Conservation (phyloP, 2,888 invertebrate species). For the Ametastegia equiseti region DNA sequence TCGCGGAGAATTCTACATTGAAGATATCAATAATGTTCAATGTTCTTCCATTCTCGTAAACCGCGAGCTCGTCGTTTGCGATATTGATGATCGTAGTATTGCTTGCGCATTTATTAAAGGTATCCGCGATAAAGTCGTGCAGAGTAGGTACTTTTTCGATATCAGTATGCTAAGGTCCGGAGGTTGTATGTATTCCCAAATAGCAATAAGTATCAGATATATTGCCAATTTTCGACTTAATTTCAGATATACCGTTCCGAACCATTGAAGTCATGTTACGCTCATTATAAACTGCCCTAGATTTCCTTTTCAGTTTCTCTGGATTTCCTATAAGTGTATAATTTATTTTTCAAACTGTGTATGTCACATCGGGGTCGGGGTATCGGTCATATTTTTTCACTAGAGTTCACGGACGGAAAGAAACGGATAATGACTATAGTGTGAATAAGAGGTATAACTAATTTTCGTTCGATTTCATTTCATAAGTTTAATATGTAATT, state of each 20-base stretch:
- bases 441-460: not conserved
- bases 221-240: slow-evolving; percentile 65
- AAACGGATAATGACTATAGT: not conserved
- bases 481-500: not conserved
- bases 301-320: not conserved
- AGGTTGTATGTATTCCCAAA: slow-evolving; percentile 43
- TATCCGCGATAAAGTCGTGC: slow-evolving; percentile 18
- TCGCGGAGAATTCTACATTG: not conserved
- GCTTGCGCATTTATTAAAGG: not conserved
- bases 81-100: not conserved
- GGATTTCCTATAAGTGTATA: not conserved
- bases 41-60: not conserved
- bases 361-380: not conserved
- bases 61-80: not conserved
- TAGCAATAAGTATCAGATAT: slow-evolving; percentile 49
- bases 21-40: not conserved
- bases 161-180: slow-evolving; percentile 53
- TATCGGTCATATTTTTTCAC: not conserved
- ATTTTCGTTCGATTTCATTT: not conserved
- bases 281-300: not conserved
- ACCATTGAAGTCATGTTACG: slow-evolving; percentile 50
- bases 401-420: not conserved
- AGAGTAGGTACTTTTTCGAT: slow-evolving; percentile 54
- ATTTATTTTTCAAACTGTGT: not conserved
- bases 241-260: slow-evolving; percentile 60